Evolutionary conservation across 1,140 invertebrate genomes (phyloP).

Genomic region (Nomia melanderi): DNA sequence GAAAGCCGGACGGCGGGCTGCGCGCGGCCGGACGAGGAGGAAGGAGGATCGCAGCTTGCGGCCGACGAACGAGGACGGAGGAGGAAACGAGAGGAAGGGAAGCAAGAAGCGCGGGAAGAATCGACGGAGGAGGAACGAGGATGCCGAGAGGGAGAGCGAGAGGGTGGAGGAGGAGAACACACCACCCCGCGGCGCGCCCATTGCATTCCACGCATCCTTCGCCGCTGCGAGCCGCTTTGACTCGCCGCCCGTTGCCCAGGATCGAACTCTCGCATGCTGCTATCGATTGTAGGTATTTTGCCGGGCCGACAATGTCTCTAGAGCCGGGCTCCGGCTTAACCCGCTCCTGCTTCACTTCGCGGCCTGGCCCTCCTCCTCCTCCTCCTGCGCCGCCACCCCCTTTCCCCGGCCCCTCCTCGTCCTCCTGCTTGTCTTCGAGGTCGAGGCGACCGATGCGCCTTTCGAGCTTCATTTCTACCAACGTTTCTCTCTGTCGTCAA

Average conservation of each 20-base stretch:
- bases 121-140: conserved; percentile 5
- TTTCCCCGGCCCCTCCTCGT: too few relatives aligned
- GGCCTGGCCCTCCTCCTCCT: too few relatives aligned
- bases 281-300: conserved; percentile 74
- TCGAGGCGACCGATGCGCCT: conserved; percentile 15
- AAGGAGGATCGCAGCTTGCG: conserved; percentile 8
- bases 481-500: conserved; percentile 8
- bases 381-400: too few relatives aligned
- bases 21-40: conserved; percentile 13
- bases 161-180: conserved; percentile 21
- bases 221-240: conserved; percentile 71
- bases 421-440: too few relatives aligned
- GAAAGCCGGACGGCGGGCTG: too few relatives aligned
- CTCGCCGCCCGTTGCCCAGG: conserved; percentile 66
- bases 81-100: not conserved
- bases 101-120: conserved; percentile 36
- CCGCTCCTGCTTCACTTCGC: conserved; percentile 38
- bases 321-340: conserved; percentile 32
- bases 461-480: conserved; percentile 24
- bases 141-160: conserved; percentile 5
- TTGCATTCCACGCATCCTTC: conserved; percentile 75
- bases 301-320: conserved; percentile 44
- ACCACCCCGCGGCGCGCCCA: conserved; percentile 70
- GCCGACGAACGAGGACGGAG: too few relatives aligned
- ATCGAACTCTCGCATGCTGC: conserved; percentile 72